Evolutionary conservation across 1,140 invertebrate species (phyloP), one percentile per base, ranked within the genome.

Genomic region (Drosophila nikananu): DNA sequence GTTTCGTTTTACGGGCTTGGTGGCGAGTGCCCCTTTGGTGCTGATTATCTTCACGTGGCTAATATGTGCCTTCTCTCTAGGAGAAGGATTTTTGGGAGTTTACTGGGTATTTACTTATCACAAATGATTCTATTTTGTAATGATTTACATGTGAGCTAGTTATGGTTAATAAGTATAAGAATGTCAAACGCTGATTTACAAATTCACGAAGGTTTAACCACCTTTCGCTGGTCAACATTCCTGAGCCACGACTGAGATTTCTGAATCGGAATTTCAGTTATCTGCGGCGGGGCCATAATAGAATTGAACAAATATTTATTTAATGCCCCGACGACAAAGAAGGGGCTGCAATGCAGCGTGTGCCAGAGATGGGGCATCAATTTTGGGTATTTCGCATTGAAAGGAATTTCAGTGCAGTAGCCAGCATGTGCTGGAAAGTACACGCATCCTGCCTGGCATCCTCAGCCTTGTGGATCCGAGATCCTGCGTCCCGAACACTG

Each of bases 21-120:
- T 44, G 59, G 27, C n/a, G 25, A 54, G 63, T 49, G 60, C 63
- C 77, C 82, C 78, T 74, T 41, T 71, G 74, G 72, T 76, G 84
- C 84, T 89, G 84, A 87, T 87, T 87, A 87, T 89, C 83, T 83
- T 61, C 49, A 87, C 73, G 71, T 80, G 76, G 59, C 80, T 78
- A 58, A 66, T 70, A 61, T 72, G 76, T 75, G 61, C 54, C 1
- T 23, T 48, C 61, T 37, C 55, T 52, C 25, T 46, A 1, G 5
- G 8, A 54, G 32, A 15, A 71, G 64, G 44, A 23, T 35, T 19
- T 41, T 25, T 17, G 5, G 5, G 0, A n/a, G 3, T 27, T 32
- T 54, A 15, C n/a, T 35, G 12, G 32, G 32, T 35, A 35, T 35
- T 35, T 0, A 35, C 12, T 35, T 35, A 35, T 35, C 10, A 2